A percentile compares a stretch with the other conserved stretches of the same genome.
Evolutionary conservation across 2,888 invertebrate genomes (phyloP).

Genomic region (Hetaerina titia): DNA sequence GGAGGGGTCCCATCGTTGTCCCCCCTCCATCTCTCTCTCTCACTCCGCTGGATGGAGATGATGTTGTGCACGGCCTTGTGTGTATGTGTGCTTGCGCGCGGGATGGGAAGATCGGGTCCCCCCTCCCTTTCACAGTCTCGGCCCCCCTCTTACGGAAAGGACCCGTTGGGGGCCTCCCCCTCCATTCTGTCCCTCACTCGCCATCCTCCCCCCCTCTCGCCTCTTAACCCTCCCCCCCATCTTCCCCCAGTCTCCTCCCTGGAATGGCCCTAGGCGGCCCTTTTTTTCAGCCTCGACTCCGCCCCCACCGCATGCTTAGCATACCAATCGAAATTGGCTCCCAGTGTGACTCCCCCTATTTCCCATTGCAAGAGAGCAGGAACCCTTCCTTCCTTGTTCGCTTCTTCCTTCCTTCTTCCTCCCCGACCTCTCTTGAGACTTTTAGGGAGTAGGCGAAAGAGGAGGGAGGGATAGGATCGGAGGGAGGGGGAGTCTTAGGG

Average conservation of each 20-base stretch:
- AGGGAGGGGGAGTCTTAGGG: not conserved
- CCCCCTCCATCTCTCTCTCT: not conserved
- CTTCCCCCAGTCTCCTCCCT: not conserved
- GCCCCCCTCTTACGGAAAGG: not conserved
- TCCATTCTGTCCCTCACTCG: not conserved
- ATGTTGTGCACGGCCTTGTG: not conserved
- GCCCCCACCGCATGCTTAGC: conserved; percentile 53
- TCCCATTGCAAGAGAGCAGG: not conserved
- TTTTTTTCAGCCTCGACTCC: conserved; percentile 22
- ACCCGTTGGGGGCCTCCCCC: conserved; percentile 52
- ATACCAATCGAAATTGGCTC: conserved; percentile 66
- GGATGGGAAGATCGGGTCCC: not conserved
- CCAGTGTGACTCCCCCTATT: conserved; percentile 40
- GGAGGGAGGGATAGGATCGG: not conserved
- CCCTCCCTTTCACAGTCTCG: not conserved
- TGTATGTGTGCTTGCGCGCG: not conserved
- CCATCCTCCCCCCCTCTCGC: not conserved
- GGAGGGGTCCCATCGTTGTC: too few species aligned
- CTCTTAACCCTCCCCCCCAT: not conserved
- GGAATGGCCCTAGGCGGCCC: not conserved
- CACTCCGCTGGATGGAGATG: not conserved
- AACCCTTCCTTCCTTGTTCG: conserved; percentile 24
- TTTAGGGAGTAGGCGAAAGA: not conserved
- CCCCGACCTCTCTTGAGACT: not conserved
- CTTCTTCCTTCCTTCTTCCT: not conserved